These are phyloP conservation scores for Lucilia sericata DNA, from an alignment of 1,140 invertebrate genomes.

Conservation along the genomic window DNA sequence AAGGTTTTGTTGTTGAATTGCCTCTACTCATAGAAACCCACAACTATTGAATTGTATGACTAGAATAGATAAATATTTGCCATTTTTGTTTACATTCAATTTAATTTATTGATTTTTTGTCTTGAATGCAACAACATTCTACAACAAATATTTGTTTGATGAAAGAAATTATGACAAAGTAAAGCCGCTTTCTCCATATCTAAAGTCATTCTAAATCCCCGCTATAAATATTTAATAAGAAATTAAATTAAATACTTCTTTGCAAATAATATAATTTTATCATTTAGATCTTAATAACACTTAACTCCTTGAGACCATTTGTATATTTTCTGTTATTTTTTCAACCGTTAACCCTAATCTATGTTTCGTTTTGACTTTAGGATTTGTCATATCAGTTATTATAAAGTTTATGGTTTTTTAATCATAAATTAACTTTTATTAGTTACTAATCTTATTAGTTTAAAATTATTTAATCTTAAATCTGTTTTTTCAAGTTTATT, in stretches of 20 bases:
- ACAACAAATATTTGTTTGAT: background rate
- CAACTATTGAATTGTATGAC: background rate
- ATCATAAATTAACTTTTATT: slow-evolving; percentile 19
- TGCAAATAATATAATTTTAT: background rate
- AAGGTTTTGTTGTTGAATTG: background rate
- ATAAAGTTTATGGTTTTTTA: background rate
- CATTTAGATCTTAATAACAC: background rate
- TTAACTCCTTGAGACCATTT: background rate
- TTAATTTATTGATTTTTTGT: slow-evolving; percentile 13
- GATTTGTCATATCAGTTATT: background rate
- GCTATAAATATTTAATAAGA: background rate
- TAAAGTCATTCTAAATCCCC: background rate
- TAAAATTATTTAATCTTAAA: slow-evolving; percentile 28
- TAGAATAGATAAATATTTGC: background rate
- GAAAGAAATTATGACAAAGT: background rate
- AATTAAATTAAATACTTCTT: background rate
- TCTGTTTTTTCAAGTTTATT: slow-evolving; percentile 32
- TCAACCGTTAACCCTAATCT: background rate
- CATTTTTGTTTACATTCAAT: background rate
- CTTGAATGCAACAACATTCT: background rate
- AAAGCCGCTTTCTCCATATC: background rate
- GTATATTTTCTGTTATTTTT: background rate
- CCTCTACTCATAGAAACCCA: background rate
- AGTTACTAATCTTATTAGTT: slow-evolving; percentile 12
- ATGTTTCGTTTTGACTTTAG: background rate